phyloP scores from a whole-genome alignment of 2,888 invertebrate genomes.

The Colletes collaris region DNA sequence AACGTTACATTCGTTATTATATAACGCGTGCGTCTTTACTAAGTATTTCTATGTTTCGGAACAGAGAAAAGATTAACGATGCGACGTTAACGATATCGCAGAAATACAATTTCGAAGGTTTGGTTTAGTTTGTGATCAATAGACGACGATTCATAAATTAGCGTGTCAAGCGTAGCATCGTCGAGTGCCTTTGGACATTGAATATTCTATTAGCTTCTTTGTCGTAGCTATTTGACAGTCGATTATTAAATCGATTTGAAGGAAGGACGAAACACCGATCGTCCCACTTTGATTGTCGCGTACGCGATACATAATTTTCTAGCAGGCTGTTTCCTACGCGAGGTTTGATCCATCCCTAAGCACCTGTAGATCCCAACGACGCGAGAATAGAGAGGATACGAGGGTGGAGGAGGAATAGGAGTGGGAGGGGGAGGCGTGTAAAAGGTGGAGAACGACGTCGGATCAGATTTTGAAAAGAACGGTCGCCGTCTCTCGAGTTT shows the following conservation, averaged over 20 bases:
- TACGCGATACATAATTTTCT: too few species aligned
- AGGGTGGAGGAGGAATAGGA: too few species aligned
- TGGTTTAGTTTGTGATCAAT: slow-evolving; percentile 22
- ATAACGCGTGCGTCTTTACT: slow-evolving; percentile 21
- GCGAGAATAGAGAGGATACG: too few species aligned
- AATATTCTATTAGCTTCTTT: slow-evolving; percentile 37
- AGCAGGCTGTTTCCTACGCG: too few species aligned
- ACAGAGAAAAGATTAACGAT: too few species aligned
- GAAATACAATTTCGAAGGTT: slow-evolving; percentile 6
- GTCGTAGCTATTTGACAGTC: not conserved
- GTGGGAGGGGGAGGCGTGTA: slow-evolving; percentile 4
- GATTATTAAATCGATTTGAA: not conserved
- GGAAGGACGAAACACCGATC: too few species aligned
- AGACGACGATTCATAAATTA: slow-evolving; percentile 38
- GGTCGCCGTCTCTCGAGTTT: slow-evolving; percentile 49
- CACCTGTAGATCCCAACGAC: too few species aligned
- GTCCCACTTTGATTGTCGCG: too few species aligned
- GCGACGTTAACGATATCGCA: too few species aligned
- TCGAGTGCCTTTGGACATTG: slow-evolving; percentile 5
- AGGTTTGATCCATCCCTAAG: too few species aligned
- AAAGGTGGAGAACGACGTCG: slow-evolving; percentile 25
- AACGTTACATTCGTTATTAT: too few species aligned
- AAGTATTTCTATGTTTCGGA: too few species aligned
- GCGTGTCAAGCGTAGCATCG: not conserved
- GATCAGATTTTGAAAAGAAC: slow-evolving; percentile 29